A percentile compares a stretch with the other conserved stretches of the same genome.
Conservation (phyloP, 2,888 invertebrate species). For the Pollenia angustigena region DNA sequence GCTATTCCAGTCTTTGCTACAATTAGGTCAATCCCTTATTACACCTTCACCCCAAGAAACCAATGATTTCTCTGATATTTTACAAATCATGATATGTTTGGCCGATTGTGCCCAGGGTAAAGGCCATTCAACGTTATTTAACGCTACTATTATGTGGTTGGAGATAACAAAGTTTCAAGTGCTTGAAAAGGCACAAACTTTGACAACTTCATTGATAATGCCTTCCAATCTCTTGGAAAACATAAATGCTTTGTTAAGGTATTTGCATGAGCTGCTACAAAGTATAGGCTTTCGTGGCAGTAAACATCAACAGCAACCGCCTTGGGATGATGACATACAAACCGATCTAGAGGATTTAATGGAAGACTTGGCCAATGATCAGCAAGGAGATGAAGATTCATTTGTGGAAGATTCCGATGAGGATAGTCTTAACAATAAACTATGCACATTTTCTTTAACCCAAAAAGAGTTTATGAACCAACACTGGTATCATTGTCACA, state of each 20-base stretch:
- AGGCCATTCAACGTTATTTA: slow-evolving; percentile 92
- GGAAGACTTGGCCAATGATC: slow-evolving; percentile 95
- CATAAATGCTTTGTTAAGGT: slow-evolving; percentile 93
- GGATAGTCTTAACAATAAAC: slow-evolving; percentile 86
- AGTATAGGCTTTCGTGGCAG: slow-evolving; percentile 83
- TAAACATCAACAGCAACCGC: slow-evolving; percentile 88
- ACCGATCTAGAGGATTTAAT: slow-evolving; percentile 92
- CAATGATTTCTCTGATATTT: slow-evolving; percentile 91
- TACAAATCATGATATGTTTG: slow-evolving; percentile 91
- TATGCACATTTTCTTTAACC: slow-evolving; percentile 98
- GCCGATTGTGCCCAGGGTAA: slow-evolving; percentile 91
- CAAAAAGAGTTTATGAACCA: slow-evolving; percentile 99
- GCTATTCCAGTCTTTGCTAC: slow-evolving; percentile 89
- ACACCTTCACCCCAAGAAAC: slow-evolving; percentile 87
- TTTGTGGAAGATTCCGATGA: slow-evolving; percentile 89
- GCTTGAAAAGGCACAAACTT: slow-evolving; percentile 79
- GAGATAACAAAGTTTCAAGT: slow-evolving; percentile 87
- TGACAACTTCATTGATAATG: slow-evolving; percentile 73
- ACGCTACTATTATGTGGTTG: slow-evolving; percentile 92
- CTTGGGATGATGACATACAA: slow-evolving; percentile 90
- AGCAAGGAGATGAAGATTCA: slow-evolving; percentile 91
- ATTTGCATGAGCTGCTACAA: slow-evolving; percentile 89
- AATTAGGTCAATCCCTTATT: slow-evolving; percentile 88
- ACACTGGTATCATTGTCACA: slow-evolving; percentile 99
- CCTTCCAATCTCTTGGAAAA: slow-evolving; percentile 87